Percentiles rank a stretch among this genome's conserved stretches.
phyloP scores from a whole-genome alignment of 37 sponge, comb jelly and placozoan genomes.

The Chondrilla cf. caribensis region DNA sequence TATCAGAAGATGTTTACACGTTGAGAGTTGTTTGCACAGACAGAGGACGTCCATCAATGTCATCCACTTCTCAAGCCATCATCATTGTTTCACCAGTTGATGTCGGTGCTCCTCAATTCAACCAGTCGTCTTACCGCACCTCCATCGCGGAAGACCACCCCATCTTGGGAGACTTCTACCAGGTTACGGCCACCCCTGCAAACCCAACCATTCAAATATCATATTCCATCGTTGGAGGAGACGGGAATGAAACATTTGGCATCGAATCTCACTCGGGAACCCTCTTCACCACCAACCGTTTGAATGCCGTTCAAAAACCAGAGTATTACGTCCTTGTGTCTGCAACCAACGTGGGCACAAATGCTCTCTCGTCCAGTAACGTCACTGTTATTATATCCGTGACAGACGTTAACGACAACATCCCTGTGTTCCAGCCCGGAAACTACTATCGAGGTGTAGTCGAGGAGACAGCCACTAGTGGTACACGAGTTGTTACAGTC shows the following conservation, averaged over 20 bases:
- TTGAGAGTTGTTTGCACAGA: conserved; percentile 60
- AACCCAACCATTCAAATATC: conserved; percentile 33
- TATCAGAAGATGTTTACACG: conserved; percentile 43
- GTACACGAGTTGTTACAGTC: conserved; percentile 32
- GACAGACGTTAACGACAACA: conserved; percentile 61
- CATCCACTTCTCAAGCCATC: conserved; percentile 54
- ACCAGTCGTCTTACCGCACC: conserved; percentile 20
- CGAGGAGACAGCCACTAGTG: conserved; percentile 24
- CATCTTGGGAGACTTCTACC: conserved; percentile 1
- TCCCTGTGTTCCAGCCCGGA: conserved; percentile 29
- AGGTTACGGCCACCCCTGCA: conserved; percentile 47
- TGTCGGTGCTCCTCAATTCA: conserved; percentile 54
- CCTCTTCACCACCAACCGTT: conserved; percentile 6
- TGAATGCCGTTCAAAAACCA: conserved; percentile 28
- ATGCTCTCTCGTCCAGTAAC: conserved; percentile 19
- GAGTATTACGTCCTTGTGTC: conserved; percentile 36
- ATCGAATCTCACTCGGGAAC: conserved; percentile 50
- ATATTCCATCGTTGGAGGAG: conserved; percentile 52
- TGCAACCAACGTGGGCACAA: conserved; percentile 39
- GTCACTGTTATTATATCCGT: conserved; percentile 42
- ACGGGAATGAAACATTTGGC: conserved; percentile 37
- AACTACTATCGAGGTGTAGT: conserved; percentile 30
- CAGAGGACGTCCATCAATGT: conserved; percentile 38
- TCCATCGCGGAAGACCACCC: conserved; percentile 41
- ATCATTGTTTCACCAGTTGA: conserved; percentile 51